These are phyloP conservation scores for Ficedula albicollis DNA, from an alignment of 2,797 vertebrate genomes.

Conservation along the genomic window DNA sequence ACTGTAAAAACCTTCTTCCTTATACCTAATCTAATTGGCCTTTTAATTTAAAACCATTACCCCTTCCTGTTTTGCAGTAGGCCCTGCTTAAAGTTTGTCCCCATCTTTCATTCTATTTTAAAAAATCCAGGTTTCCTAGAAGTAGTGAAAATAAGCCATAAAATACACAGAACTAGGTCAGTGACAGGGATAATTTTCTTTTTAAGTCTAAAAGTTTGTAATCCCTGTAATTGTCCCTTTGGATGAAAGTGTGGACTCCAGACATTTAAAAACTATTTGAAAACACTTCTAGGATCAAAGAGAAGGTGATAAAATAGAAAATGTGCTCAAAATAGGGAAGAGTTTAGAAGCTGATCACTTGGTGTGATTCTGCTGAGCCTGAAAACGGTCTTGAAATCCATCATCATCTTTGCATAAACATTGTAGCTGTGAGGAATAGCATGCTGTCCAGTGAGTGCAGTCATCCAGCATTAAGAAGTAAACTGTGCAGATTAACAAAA, in stretches of 20 bases:
- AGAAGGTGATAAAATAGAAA: neutral
- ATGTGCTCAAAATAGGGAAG: neutral
- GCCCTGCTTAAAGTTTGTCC: neutral
- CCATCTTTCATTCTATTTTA: neutral
- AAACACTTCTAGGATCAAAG: neutral
- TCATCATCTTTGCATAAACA: neutral
- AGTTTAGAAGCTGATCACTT: neutral
- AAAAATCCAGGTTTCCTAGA: neutral
- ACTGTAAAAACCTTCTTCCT: neutral
- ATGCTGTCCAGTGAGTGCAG: neutral
- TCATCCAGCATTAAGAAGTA: neutral
- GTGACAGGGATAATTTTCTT: neutral
- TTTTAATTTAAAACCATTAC: neutral
- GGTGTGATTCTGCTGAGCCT: neutral
- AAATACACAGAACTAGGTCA: neutral
- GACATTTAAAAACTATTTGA: neutral
- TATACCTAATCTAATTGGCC: neutral
- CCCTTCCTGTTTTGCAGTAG: neutral
- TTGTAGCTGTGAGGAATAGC: neutral
- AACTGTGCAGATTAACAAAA: neutral
- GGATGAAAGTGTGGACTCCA: neutral
- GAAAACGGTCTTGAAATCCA: neutral
- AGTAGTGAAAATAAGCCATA: neutral
- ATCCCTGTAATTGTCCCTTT: neutral
- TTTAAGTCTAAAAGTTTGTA: neutral